phyloP scores from a whole-genome alignment of 2,797 vertebrate species.

The Brachyrhaphis roseni region DNA sequence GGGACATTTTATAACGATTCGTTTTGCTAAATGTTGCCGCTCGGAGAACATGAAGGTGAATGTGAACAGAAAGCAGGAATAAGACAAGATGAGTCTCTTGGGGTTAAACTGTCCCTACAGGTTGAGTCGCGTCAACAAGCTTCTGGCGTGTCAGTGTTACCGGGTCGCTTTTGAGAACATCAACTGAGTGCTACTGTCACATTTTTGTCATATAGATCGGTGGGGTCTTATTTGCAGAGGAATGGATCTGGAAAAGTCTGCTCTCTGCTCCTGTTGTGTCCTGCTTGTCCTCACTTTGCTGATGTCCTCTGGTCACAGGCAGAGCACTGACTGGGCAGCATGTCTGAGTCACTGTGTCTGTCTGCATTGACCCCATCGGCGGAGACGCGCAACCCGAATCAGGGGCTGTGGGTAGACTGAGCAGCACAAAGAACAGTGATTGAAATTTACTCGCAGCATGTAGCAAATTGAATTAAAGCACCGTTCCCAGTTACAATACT shows the following conservation, averaged over 20 bases:
- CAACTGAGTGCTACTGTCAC: conserved; percentile 47
- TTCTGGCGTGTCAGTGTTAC: conserved; percentile 1
- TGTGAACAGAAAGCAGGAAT: conserved; percentile 36
- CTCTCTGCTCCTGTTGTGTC: conserved; percentile 10
- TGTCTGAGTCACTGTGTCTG: conserved; percentile 19
- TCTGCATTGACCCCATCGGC: conserved; percentile 12
- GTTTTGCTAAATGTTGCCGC: conserved; percentile 39
- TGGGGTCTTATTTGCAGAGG: conserved; percentile 28
- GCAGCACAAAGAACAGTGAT: conserved; percentile 34
- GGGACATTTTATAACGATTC: conserved; percentile 15
- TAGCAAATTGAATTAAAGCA: conserved; percentile 62
- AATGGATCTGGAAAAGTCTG: conserved; percentile 24
- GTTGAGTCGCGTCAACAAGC: conserved; percentile 40
- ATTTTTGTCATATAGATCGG: conserved; percentile 53
- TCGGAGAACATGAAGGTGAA: conserved; percentile 28
- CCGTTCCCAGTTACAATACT: conserved; percentile 22
- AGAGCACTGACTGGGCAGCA: conserved; percentile 2
- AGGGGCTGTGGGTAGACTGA: conserved; percentile 15
- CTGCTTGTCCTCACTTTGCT: conserved; percentile 17
- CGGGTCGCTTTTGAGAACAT: conserved; percentile 27
- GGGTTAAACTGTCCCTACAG: conserved; percentile 25
- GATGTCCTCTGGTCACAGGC: conserved; percentile 24
- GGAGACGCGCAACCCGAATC: conserved; percentile 23
- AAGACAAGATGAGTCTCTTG: conserved; percentile 28
- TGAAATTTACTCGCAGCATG: conserved; percentile 42